Conservation (phyloP, 2,797 vertebrate species). For the Garrulus glandarius region DNA sequence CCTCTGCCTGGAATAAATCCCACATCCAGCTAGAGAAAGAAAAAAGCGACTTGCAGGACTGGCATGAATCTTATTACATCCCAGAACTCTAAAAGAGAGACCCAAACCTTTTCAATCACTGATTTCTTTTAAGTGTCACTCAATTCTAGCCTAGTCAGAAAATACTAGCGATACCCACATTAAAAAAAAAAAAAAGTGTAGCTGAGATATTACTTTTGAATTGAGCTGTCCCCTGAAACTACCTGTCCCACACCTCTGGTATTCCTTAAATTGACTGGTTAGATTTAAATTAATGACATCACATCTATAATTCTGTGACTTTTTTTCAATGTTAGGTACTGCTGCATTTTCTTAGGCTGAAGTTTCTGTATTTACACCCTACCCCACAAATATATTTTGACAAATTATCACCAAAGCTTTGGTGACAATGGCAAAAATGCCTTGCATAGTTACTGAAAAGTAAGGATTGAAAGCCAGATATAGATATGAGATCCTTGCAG, state of each 20-base stretch:
- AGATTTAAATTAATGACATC: background rate
- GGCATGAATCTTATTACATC: background rate
- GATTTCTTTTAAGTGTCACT: slow-evolving; percentile 1
- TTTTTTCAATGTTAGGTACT: background rate
- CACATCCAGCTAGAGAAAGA: background rate
- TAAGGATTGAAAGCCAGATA: background rate
- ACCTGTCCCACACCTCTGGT: background rate
- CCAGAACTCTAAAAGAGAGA: background rate
- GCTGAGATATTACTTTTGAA: background rate
- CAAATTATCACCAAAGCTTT: background rate
- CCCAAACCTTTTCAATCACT: slow-evolving; percentile 1
- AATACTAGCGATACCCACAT: background rate
- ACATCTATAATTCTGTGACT: background rate
- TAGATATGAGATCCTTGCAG: background rate
- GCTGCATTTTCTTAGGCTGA: background rate
- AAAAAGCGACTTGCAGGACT: background rate
- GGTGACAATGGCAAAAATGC: background rate
- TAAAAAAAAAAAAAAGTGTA: background rate
- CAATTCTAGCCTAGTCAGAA: background rate
- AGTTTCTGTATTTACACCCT: background rate
- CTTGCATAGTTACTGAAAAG: background rate
- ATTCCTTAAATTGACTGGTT: background rate
- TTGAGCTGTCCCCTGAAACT: background rate
- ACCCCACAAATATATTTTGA: background rate
- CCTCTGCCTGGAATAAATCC: slow-evolving; percentile 27